Evolutionary conservation across 1,140 invertebrate genomes (phyloP), one percentile per base, ranked within the genome.

Genomic region (Tenebrio molitor): DNA sequence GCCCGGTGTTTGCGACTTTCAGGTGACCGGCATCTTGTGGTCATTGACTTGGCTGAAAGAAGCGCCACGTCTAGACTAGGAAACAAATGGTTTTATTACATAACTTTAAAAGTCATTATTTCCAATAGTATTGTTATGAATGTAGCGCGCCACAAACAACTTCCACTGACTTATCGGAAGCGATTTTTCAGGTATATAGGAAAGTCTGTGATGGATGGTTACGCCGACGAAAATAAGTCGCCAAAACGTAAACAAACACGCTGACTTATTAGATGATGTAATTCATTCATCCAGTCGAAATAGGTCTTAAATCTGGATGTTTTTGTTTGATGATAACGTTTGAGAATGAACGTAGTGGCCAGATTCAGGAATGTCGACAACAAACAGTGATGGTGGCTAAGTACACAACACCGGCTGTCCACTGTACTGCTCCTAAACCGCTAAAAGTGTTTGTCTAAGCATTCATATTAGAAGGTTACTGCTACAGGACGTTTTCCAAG

Each of bases 381-480:
- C 72, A 80, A 80, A 80, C 79, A 80, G 46, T 70, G 68, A 76
- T 76, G 74, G 76, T 78, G 77, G 79, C 76, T 80, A 75, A 72
- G 72, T 76, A 79, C 78, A 80, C 76, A 78, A 71, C 72, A 68
- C 69, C 70, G 76, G 75, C 68, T 73, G 75, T 73, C 62, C 46
- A 53, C 68, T 44, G 33, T 68, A 53, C 62, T 64, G 74, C 72
- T 76, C 70, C 74, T 66, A 77, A 77, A 78, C 79, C 74, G 75
- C 78, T 80, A 80, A 80, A 80, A 80, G 79, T 80, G 77, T 80
- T 80, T 80, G 75, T 74, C 71, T 77, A 78, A 71, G 74, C 74
- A 72, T 78, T 76, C 76, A 73, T 75, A 76, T 76, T 76, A 75
- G 75, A 76, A 79, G 76, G 76, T 76, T 75, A 74, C 73, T 74